These are phyloP conservation scores for Eudemis profundana DNA, from an alignment of 2,888 invertebrate genomes.

Conservation along the genomic window DNA sequence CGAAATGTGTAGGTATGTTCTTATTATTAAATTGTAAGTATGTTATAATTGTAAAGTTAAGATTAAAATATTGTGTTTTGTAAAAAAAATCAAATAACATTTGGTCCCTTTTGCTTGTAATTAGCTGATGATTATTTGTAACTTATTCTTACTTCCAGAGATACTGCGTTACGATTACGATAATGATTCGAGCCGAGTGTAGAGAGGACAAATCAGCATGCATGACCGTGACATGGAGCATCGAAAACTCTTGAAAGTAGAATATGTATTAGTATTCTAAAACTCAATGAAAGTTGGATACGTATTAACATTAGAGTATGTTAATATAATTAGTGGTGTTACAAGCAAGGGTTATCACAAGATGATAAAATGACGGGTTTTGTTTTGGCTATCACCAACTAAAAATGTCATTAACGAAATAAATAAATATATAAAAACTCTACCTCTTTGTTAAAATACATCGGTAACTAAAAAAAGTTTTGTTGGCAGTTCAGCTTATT, in stretches of 20 bases:
- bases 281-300: slow-evolving; percentile 53
- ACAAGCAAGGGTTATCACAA: slow-evolving; percentile 85
- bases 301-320: slow-evolving; percentile 60
- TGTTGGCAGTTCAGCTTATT: slow-evolving; percentile 73
- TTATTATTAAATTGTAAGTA: slow-evolving; percentile 60
- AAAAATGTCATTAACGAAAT: slow-evolving; percentile 57
- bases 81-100: slow-evolving; percentile 70
- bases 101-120: slow-evolving; percentile 86
- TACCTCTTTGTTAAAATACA: slow-evolving; percentile 75
- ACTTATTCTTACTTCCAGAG: slow-evolving; percentile 65
- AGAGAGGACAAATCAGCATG: slow-evolving; percentile 63
- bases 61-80: slow-evolving; percentile 50
- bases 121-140: slow-evolving; percentile 67
- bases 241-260: slow-evolving; percentile 18
- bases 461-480: slow-evolving; percentile 79
- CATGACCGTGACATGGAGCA: slow-evolving; percentile 55
- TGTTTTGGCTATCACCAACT: slow-evolving; percentile 55
- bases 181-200: slow-evolving; percentile 60
- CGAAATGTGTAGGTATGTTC: slow-evolving; percentile 55
- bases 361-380: slow-evolving; percentile 64
- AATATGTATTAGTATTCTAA: slow-evolving; percentile 40
- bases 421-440: slow-evolving; percentile 64
- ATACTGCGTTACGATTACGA: slow-evolving; percentile 69
- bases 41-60: slow-evolving; percentile 50
- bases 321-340: slow-evolving; percentile 83